These are phyloP conservation scores for Hydractinia symbiolongicarpus DNA, from an alignment of 30 jellyfish, hydroid and myxozoan genomes.

Conservation along the genomic window DNA sequence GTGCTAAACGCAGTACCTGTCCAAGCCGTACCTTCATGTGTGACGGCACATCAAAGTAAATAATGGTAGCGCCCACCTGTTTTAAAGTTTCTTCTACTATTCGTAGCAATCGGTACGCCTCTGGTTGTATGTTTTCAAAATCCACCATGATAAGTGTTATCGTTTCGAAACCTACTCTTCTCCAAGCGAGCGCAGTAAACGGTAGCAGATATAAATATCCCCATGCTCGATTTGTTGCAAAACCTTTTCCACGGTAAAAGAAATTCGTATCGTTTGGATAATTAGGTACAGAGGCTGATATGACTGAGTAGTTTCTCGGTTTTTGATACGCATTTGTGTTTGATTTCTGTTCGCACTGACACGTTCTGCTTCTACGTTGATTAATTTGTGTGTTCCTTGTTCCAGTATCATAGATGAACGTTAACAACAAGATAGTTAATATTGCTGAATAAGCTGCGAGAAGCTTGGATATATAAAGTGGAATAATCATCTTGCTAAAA, in stretches of 20 bases:
- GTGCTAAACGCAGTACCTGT: neutral
- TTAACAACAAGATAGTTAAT: too few relatives aligned
- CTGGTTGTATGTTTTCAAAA: neutral
- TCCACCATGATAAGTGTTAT: neutral
- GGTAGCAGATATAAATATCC: constrained; percentile 2
- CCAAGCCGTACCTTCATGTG: neutral
- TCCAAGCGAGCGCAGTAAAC: neutral
- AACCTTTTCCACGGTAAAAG: neutral
- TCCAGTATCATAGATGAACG: too few relatives aligned
- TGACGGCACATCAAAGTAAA: constrained; percentile 12
- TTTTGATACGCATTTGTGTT: neutral
- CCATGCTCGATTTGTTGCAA: constrained; percentile 5
- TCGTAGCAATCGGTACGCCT: constrained; percentile 4
- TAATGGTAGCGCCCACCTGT: neutral
- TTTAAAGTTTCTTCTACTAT: neutral
- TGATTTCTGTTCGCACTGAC: too few relatives aligned
- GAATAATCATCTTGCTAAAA: too few relatives aligned
- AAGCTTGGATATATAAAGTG: too few relatives aligned
- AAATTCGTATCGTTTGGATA: constrained; percentile 7
- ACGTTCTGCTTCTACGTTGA: too few relatives aligned
- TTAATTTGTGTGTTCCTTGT: too few relatives aligned
- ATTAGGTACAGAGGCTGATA: constrained; percentile 8
- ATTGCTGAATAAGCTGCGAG: too few relatives aligned
- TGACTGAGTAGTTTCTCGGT: neutral
- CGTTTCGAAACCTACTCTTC: neutral